Percentiles rank a stretch among this genome's conserved stretches.
Conservation (phyloP, 2,113 vertebrate species). For the Todiramphus saurophagus region DNA sequence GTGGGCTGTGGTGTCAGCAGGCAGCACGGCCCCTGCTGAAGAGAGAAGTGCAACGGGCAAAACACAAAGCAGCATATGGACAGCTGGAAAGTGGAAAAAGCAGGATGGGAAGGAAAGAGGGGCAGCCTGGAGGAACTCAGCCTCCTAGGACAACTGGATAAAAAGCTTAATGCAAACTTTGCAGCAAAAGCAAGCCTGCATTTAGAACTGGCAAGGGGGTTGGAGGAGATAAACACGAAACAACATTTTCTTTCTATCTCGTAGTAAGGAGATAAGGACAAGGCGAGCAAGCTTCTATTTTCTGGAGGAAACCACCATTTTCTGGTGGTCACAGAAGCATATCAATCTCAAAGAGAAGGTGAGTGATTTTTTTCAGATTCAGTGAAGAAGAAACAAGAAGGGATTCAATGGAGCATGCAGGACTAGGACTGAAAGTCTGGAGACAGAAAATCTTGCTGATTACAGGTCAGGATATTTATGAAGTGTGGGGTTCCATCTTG, state of each 20-base stretch:
- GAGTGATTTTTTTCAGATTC: not conserved
- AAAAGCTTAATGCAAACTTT: not conserved
- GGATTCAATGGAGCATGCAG: not conserved
- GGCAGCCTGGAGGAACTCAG: not conserved
- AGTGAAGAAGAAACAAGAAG: not conserved
- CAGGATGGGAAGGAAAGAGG: not conserved
- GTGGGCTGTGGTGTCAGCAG: accelerated
- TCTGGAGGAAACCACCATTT: not conserved
- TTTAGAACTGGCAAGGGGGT: not conserved
- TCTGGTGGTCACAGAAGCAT: not conserved
- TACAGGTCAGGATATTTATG: constrained; percentile 39
- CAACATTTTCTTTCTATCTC: not conserved
- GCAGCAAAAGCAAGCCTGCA: not conserved
- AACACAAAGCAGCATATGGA: not conserved
- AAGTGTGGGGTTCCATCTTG: not conserved
- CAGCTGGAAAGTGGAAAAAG: not conserved
- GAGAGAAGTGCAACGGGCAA: not conserved
- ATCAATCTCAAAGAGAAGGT: not conserved
- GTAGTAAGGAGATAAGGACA: not conserved
- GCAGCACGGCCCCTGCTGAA: not conserved
- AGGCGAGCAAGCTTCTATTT: not conserved
- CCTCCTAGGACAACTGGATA: not conserved
- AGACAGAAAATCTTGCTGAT: constrained; percentile 12
- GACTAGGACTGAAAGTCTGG: not conserved
- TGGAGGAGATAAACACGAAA: not conserved